phyloP scores from a whole-genome alignment of 2,113 vertebrate species.

The Aleadryas rufinucha region DNA sequence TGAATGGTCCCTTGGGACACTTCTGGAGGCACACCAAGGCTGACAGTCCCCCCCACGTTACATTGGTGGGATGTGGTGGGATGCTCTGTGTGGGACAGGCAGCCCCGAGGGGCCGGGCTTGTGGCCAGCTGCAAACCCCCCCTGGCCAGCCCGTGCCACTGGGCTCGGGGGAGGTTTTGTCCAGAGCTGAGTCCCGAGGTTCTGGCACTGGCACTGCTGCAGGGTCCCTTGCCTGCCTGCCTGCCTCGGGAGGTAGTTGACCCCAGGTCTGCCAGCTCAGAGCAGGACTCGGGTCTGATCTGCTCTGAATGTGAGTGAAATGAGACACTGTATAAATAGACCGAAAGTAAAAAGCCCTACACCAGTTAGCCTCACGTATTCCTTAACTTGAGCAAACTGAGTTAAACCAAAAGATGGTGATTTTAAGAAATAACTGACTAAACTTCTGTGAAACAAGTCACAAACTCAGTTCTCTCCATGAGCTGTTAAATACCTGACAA shows the following conservation, averaged over 20 bases:
- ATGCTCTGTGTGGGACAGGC: fast-evolving
- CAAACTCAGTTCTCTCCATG: neutral
- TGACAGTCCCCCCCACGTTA: fast-evolving
- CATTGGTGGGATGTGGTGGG: fast-evolving
- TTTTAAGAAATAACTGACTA: neutral
- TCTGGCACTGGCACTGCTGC: fast-evolving
- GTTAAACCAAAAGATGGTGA: neutral
- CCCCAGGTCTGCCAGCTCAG: neutral
- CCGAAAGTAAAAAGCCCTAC: neutral
- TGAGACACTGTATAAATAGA: neutral
- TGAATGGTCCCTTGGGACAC: neutral
- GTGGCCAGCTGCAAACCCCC: neutral
- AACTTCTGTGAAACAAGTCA: neutral
- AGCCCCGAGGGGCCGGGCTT: neutral
- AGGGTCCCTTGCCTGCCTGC: fast-evolving
- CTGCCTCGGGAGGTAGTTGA: fast-evolving
- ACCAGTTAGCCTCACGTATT: neutral
- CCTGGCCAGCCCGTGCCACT: neutral
- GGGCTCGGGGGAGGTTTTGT: fast-evolving
- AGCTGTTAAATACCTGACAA: constrained; percentile 55
- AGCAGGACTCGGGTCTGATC: neutral
- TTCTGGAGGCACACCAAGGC: neutral
- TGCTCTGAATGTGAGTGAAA: neutral
- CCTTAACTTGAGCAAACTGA: neutral
- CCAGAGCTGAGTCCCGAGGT: fast-evolving